Evolutionary conservation across 2,113 vertebrate species (phyloP), one percentile per base, ranked within the genome.

Genomic region (Phainopepla nitens): DNA sequence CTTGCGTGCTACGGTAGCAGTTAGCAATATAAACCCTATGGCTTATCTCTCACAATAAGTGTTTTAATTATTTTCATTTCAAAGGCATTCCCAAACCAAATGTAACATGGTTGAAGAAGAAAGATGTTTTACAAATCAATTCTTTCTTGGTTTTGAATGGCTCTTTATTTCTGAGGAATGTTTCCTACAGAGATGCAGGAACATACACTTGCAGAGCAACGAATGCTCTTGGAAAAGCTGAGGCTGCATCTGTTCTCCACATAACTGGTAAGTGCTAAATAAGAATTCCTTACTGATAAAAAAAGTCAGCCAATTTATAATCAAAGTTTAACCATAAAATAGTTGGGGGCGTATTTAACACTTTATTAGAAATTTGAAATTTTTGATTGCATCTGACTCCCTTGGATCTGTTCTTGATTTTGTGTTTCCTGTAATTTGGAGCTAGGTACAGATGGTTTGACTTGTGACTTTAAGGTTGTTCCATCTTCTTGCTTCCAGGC

Each of bases 71-170:
- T 71, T 92, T 96, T 31, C 31, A 18, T 90, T 96, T 90, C 65
- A 64, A 53, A 99, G 99, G 99, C 54, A 92, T 98, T 78, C 99
- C 99, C 42, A 97, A 85, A 60, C 99, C 98, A 53, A 96, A 93
- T 7, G 33, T 99, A 47, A 96, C 83, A 1, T 99, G 99, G 99
- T 91, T 96, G 92, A 98, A 97, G 89, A 98, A 96, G 84, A 97
- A 94, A 36, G 91, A 94, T n/a, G 25, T 78, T 29, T 78, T 98
- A 65, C 95, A 87, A 57, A 89, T 75, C 22, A 94, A 42, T 82
- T 75, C 97, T 61, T 84, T 95, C 68, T 71, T 96, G 27, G 95
- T 98, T 87, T 93, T 92, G 33, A 98, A 98, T 62, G 98, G 98
- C 42, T 98, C 98, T 65, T 93, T 99, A 65, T 97, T 98, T 95